A percentile compares a stretch with the other conserved stretches of the same genome.
Evolutionary conservation across 2,888 invertebrate genomes (phyloP).

Genomic region (Prosapia bicincta): DNA sequence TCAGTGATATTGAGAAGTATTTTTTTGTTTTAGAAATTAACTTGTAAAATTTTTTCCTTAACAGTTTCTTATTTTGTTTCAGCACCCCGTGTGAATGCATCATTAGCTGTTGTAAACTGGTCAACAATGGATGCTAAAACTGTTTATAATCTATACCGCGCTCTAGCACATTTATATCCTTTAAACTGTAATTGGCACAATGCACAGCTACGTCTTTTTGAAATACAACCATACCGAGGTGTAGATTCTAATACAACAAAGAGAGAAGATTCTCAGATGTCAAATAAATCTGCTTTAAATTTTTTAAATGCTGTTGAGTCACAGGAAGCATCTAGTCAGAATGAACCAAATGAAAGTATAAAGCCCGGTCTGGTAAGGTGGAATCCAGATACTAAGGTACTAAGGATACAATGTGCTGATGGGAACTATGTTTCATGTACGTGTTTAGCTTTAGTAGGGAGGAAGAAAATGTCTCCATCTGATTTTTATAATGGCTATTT

Average conservation of each 20-base stretch:
- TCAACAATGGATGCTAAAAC: slow-evolving; percentile 56
- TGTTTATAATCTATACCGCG: slow-evolving; percentile 69
- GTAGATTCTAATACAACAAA: background rate
- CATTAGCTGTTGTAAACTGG: slow-evolving; percentile 65
- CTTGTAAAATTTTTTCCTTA: too few species aligned
- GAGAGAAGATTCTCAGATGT: background rate
- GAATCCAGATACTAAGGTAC: slow-evolving; percentile 53
- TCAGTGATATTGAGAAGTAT: too few species aligned
- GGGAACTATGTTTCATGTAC: slow-evolving; percentile 61
- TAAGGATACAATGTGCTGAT: slow-evolving; percentile 65
- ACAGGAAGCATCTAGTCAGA: slow-evolving; percentile 29
- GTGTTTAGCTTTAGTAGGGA: slow-evolving; percentile 62
- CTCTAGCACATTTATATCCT: slow-evolving; percentile 60
- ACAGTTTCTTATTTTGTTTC: slow-evolving; percentile 47
- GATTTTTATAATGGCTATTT: slow-evolving; percentile 89
- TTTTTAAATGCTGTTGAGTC: slow-evolving; percentile 29
- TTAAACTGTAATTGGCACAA: slow-evolving; percentile 60
- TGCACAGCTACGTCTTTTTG: slow-evolving; percentile 59
- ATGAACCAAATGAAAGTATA: slow-evolving; percentile 8
- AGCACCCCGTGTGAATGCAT: slow-evolving; percentile 71
- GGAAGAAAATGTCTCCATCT: slow-evolving; percentile 66
- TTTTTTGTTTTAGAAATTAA: too few species aligned
- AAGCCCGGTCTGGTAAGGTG: slow-evolving; percentile 59
- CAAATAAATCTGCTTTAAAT: slow-evolving; percentile 31
- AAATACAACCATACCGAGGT: slow-evolving; percentile 48